These are phyloP conservation scores for Adelosebastes latens DNA, from an alignment of 2,797 vertebrate genomes.

Conservation along the genomic window DNA sequence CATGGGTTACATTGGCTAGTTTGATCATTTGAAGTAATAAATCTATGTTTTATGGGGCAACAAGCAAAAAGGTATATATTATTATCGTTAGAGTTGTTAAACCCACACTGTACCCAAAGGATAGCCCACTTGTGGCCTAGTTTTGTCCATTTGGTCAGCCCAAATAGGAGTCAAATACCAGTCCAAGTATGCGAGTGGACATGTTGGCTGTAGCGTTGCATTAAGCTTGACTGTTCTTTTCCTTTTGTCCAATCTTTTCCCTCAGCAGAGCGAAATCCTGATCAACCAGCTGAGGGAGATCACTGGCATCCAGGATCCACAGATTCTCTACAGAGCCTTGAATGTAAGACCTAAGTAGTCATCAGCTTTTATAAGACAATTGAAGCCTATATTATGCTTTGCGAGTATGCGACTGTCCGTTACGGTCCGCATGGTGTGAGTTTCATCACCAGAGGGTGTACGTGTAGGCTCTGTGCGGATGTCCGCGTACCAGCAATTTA, in stretches of 20 bases:
- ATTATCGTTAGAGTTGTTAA: background rate
- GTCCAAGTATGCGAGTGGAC: background rate
- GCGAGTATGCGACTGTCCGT: too few species aligned
- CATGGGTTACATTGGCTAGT: background rate
- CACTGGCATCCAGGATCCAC: background rate
- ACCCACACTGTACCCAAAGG: background rate
- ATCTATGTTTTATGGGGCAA: background rate
- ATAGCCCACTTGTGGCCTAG: background rate
- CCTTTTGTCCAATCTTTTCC: background rate
- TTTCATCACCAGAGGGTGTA: too few species aligned
- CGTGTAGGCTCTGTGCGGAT: too few species aligned
- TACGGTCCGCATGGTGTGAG: too few species aligned
- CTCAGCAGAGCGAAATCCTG: background rate
- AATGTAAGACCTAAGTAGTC: background rate
- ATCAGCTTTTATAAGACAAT: background rate
- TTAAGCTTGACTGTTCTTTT: background rate
- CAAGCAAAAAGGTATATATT: background rate
- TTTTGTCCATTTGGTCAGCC: background rate
- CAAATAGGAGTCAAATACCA: background rate
- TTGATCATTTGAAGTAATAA: background rate
- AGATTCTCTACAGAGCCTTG: background rate
- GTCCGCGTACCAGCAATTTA: too few species aligned
- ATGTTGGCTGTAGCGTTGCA: background rate
- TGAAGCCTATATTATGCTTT: too few species aligned
- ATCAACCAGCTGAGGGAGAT: slow-evolving; percentile 6